Evolutionary conservation across 2,888 invertebrate species (phyloP), one percentile per base, ranked within the genome.

Genomic region (Trissolcus japonicus): DNA sequence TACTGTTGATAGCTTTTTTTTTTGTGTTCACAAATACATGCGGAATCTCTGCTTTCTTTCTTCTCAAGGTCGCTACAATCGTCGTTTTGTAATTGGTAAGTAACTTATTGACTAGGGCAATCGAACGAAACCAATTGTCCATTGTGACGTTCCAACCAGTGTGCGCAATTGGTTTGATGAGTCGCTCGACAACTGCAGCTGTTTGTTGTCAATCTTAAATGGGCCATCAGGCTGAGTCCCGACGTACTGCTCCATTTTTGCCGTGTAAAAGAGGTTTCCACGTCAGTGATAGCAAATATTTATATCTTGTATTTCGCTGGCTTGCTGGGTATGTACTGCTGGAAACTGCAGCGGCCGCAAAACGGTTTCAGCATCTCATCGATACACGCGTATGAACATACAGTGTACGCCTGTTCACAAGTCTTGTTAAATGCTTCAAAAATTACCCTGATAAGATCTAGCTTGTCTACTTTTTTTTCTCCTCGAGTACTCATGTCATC

Each of bases 61-160:
- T 76, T 21, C 71, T 56, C 11, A 82, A 41, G n/a, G 13, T 41
- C 1, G 41, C 41, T 1, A 41, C 41, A 41, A 13, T 41, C 13
- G 41, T 41, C 9, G 13, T 41, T 41, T 41, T 41, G 41, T 69
- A 4, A 63, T 63, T 17, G 71, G 50, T 9, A 3, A 41, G 41
- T n/a, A 86, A 81, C 55, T 84, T 79, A 40, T 76, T 62, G 19
- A 72, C 75, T 67, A 85, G 68, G 0, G 82, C 81, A 43, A 84
- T 78, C 76, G 83, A 83, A 54, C 83, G 83, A 48, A 82, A 87
- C 81, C 81, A 85, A 78, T 80, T 82, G 61, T 82, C 82, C 13
- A 79, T 74, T 6, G 81, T 86, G 19, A 86, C 59, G 67, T 85
- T 85, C 35, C 81, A 60, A n/a, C 79, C 75, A 54, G 63, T 54